Evolutionary conservation across 2,888 invertebrate genomes (phyloP).

Genomic region (Horisme vitalbata): DNA sequence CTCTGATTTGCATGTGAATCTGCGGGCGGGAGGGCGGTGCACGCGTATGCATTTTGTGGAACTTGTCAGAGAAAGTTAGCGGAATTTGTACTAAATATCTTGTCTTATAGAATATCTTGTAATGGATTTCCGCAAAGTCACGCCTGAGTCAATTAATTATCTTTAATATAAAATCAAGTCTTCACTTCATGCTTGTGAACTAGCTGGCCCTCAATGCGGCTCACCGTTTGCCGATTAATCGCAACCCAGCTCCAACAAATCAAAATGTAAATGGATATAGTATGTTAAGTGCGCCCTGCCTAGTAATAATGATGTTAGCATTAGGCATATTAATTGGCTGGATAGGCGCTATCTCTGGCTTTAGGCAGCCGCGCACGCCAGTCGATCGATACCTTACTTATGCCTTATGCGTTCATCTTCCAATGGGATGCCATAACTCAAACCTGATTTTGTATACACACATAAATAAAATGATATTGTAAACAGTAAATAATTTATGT

Average conservation of each 20-base stretch:
- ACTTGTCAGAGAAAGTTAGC: no score
- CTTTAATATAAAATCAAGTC: no score
- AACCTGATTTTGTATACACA: conserved; percentile 25
- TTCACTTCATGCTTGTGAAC: conserved; percentile 2
- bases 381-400: conserved; percentile 16
- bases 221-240: conserved; percentile 75
- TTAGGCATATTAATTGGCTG: conserved; percentile 82
- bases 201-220: conserved; percentile 34
- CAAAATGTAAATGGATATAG: conserved; percentile 82
- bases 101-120: no score
- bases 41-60: no score
- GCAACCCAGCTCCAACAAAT: conserved; percentile 76
- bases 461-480: conserved; percentile 45
- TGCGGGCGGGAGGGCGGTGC: no score
- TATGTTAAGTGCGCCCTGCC: conserved; percentile 79
- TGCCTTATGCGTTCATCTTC: conserved; percentile 32
- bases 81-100: no score
- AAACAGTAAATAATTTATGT: conserved; percentile 57
- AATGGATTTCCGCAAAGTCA: no score
- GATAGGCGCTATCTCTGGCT: conserved; percentile 72
- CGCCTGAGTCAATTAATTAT: no score
- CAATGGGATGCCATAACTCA: conserved; percentile 45
- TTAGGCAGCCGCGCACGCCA: conserved; percentile 59
- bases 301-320: conserved; percentile 83
- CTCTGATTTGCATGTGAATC: no score